Base-by-base conservation (phyloP, 2,888 invertebrate species). In the Megalurothrips usitatus region DNA sequence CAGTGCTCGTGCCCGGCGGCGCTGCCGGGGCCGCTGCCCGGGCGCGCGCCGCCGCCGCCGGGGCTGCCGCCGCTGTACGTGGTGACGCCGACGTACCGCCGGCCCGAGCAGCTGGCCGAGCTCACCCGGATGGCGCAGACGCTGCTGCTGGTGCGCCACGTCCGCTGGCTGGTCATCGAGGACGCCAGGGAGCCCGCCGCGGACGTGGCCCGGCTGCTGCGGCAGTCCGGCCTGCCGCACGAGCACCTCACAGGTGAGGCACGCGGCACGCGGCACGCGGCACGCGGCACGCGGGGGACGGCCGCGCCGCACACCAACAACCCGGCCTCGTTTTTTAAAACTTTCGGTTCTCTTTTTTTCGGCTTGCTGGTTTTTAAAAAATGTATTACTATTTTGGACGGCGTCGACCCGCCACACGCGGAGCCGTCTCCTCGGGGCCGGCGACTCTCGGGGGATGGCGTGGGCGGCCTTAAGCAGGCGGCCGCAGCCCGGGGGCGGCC, bases 51-150 rank as follows among this genome's bases (percentile, higher is more conserved):
- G 58, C 48, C 52, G 49, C 48, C n/a, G 80, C 82, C 19, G 8
- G 19, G 47, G 26, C 17, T 81, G 43, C 90, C 90, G 83, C 90
- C 91, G 26, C 85, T 92, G 83, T 92, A 91, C 85, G 90, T 92
- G 84, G 91, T 94, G 82, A 94, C 94, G 82, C 94, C 94, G 82
- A 94, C 94, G 63, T 93, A 92, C 86, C 89, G 90, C 83, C 89
- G 94, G 84, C 91, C 93, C 58, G 93, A 94, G 86, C 95, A 96
- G 87, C 90, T 93, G 85, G 92, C 96, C 11, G 95, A 96, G 86
- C 87, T 96, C 82, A 95, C 94, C 63, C 88, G 94, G 83, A 87
- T 94, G 83, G 90, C 91, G 1, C 92, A 94, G 84, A 93, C 93
- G 0, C 87, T 94, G 79, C 90, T 91, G 87, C 91, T 91, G 86